Percentiles rank a stretch among this genome's conserved stretches.
These are phyloP conservation scores for Calameuta filiformis DNA, from an alignment of 2,888 invertebrate genomes.

Conservation along the genomic window DNA sequence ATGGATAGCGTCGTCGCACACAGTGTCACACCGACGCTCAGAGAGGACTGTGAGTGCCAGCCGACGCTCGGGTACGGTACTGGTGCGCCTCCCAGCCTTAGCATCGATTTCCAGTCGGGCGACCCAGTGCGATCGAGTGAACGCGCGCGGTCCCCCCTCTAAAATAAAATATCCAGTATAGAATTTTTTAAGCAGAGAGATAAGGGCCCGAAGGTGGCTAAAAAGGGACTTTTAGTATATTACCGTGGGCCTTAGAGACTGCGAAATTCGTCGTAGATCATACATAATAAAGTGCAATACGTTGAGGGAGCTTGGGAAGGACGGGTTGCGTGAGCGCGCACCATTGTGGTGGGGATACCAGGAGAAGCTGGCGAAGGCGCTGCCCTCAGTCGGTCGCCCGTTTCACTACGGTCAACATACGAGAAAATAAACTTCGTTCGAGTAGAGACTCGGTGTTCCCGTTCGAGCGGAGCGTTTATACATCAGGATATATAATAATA, in stretches of 20 bases:
- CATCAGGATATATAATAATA: slow-evolving; percentile 14
- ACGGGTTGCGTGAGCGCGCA: slow-evolving; percentile 24
- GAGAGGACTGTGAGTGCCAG: slow-evolving; percentile 10
- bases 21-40: background rate
- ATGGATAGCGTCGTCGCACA: slow-evolving; percentile 1
- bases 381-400: slow-evolving; percentile 52
- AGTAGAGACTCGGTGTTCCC: slow-evolving; percentile 25
- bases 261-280: slow-evolving; percentile 35
- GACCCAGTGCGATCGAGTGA: slow-evolving; percentile 50
- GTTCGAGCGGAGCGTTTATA: slow-evolving; percentile 22
- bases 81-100: slow-evolving; percentile 51
- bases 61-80: slow-evolving; percentile 36
- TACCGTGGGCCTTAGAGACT: slow-evolving; percentile 1
- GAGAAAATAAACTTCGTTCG: slow-evolving; percentile 23
- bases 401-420: slow-evolving; percentile 39
- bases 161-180: slow-evolving; percentile 32
- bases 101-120: slow-evolving; percentile 63
- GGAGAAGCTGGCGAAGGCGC: slow-evolving; percentile 38
- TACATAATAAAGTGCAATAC: slow-evolving; percentile 36
- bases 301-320: slow-evolving; percentile 16
- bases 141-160: slow-evolving; percentile 29
- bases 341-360: slow-evolving; percentile 24
- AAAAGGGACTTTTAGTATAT: background rate
- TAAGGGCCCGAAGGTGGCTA: background rate
- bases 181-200: background rate